Conservation (phyloP, 2,888 invertebrate genomes). For the Cataglyphis cursor region DNA sequence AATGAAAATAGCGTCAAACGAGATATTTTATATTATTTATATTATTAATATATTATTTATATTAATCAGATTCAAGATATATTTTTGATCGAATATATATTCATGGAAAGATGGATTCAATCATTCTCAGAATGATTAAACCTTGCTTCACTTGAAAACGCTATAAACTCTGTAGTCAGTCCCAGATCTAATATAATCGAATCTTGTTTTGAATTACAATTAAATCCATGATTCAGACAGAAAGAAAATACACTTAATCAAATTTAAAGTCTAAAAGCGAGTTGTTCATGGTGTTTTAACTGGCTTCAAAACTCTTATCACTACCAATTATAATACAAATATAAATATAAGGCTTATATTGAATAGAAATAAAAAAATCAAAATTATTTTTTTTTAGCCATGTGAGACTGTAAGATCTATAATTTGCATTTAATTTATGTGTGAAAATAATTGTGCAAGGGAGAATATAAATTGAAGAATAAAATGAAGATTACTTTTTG, state of each 20-base stretch:
- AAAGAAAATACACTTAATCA: not conserved
- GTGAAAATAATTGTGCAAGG: not conserved
- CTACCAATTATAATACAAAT: not conserved
- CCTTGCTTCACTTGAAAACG: too few species aligned
- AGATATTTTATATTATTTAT: too few species aligned
- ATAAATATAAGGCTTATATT: not conserved
- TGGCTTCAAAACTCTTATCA: not conserved
- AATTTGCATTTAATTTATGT: constrained; percentile 28
- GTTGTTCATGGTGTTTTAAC: not conserved
- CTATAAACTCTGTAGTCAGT: not conserved
- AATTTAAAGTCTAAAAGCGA: not conserved
- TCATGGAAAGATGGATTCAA: too few species aligned
- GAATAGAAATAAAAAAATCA: not conserved
- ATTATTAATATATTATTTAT: too few species aligned
- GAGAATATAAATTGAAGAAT: not conserved
- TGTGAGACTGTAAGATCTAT: not conserved
- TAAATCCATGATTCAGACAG: not conserved
- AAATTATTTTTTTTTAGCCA: not conserved
- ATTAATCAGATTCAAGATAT: too few species aligned
- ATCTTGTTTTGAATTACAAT: not conserved
- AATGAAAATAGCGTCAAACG: too few species aligned
- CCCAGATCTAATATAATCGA: too few species aligned
- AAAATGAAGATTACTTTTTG: not conserved
- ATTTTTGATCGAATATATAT: too few species aligned
- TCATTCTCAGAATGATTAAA: too few species aligned